Evolutionary conservation across 2,797 vertebrate genomes (phyloP).

Genomic region (Brachyrhaphis roseni): DNA sequence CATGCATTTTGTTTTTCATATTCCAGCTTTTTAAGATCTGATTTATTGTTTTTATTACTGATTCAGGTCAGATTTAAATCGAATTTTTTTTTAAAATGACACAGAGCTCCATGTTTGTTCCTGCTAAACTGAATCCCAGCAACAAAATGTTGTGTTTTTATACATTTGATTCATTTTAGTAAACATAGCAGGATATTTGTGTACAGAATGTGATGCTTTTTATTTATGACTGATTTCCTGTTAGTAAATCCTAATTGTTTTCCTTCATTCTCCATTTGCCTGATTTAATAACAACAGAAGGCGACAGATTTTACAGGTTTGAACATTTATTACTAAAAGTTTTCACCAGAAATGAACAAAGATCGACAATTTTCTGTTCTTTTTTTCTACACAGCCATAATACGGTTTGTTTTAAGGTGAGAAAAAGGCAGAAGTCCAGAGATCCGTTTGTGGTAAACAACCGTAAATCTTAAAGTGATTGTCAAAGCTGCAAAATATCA

Average conservation of each 20-base stretch:
- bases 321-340: constrained; percentile 18
- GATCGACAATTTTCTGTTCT: not conserved
- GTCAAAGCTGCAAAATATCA: constrained; percentile 33
- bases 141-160: not conserved
- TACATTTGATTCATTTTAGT: not conserved
- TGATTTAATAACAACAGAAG: not conserved
- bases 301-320: constrained; percentile 8
- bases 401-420: not conserved
- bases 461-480: constrained; percentile 17
- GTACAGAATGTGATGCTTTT: constrained; percentile 49
- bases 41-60: not conserved
- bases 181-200: constrained; percentile 17
- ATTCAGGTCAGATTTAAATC: not conserved
- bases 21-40: not conserved
- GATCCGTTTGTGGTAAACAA: not conserved
- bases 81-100: not conserved
- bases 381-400: not conserved
- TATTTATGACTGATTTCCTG: constrained; percentile 64
- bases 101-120: not conserved
- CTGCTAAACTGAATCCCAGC: not conserved
- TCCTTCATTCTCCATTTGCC: not conserved
- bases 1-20: not conserved
- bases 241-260: constrained; percentile 53
- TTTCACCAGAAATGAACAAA: constrained; percentile 19
- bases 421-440: constrained; percentile 1